Conservation (phyloP, 1,140 invertebrate genomes). For the Brachystomella parvula region DNA sequence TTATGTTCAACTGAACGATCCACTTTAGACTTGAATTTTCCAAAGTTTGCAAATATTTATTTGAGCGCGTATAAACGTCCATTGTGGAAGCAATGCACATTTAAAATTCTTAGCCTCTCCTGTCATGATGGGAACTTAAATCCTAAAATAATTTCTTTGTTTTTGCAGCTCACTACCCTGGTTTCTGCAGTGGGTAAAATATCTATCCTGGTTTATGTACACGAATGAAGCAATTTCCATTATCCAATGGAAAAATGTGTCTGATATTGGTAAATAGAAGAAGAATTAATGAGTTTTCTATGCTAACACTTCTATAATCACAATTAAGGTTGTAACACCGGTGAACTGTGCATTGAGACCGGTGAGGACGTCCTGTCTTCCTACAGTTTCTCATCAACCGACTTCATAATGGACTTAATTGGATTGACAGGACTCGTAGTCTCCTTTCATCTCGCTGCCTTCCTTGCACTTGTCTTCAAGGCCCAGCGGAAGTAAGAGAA, state of each 20-base stretch:
- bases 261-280: constrained; percentile 62
- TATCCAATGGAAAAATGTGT: constrained; percentile 64
- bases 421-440: constrained; percentile 57
- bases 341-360: constrained; percentile 59
- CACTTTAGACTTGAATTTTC: too few relatives aligned
- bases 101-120: too few relatives aligned
- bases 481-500: constrained; percentile 52
- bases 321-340: constrained; percentile 54
- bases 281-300: background rate
- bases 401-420: constrained; percentile 57
- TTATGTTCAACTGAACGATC: too few relatives aligned
- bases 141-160: constrained; percentile 1
- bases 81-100: too few relatives aligned
- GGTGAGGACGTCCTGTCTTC: constrained; percentile 61
- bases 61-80: too few relatives aligned
- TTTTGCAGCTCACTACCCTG: constrained; percentile 13
- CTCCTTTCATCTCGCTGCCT: constrained; percentile 60
- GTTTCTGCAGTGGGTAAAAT: constrained; percentile 60
- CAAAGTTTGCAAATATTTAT: too few relatives aligned
- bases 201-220: constrained; percentile 87
- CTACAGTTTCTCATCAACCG: constrained; percentile 59
- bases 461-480: constrained; percentile 55
- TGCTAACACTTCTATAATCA: constrained; percentile 21
- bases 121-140: too few relatives aligned
- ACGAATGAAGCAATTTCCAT: constrained; percentile 79